A percentile compares a stretch with the other conserved stretches of the same genome.
Conservation (phyloP, 1,140 invertebrate genomes). For the Delia radicum region DNA sequence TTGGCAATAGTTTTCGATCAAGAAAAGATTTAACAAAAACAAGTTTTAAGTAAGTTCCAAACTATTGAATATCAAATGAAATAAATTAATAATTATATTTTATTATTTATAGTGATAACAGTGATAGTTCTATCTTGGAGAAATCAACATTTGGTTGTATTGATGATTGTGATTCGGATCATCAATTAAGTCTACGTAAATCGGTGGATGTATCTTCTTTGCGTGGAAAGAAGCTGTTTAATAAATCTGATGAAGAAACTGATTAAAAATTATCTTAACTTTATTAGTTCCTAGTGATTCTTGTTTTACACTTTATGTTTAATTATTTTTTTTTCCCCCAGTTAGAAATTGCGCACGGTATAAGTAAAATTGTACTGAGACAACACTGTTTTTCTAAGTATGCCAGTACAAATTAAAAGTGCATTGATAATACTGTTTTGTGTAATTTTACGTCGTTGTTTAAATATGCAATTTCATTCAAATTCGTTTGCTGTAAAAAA, state of each 20-base stretch:
- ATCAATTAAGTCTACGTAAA: slow-evolving; percentile 1
- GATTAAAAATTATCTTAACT: not conserved
- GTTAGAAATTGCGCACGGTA: too few species aligned
- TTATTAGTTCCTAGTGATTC: slow-evolving; percentile 3
- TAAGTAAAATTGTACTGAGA: too few species aligned
- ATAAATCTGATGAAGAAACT: slow-evolving; percentile 16
- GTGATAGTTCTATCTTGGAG: not conserved
- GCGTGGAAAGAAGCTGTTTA: slow-evolving; percentile 26
- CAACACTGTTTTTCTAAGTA: too few species aligned
- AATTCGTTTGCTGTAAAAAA: too few species aligned
- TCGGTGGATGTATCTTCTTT: slow-evolving; percentile 23
- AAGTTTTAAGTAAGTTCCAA: slow-evolving; percentile 28
- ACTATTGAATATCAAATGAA: not conserved
- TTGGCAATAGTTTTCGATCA: slow-evolving; percentile 28
- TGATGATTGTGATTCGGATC: slow-evolving; percentile 24
- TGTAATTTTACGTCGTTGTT: too few species aligned
- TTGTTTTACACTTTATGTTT: not conserved
- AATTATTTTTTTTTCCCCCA: not conserved
- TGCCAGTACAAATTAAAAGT: too few species aligned
- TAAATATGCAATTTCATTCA: too few species aligned
- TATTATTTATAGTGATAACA: slow-evolving; percentile 19
- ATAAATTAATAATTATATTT: not conserved
- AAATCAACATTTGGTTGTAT: slow-evolving; percentile 18
- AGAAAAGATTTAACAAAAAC: slow-evolving; percentile 41
- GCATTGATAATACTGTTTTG: too few species aligned